Conservation (phyloP, 1,140 invertebrate species). For the Cydia splendana region DNA sequence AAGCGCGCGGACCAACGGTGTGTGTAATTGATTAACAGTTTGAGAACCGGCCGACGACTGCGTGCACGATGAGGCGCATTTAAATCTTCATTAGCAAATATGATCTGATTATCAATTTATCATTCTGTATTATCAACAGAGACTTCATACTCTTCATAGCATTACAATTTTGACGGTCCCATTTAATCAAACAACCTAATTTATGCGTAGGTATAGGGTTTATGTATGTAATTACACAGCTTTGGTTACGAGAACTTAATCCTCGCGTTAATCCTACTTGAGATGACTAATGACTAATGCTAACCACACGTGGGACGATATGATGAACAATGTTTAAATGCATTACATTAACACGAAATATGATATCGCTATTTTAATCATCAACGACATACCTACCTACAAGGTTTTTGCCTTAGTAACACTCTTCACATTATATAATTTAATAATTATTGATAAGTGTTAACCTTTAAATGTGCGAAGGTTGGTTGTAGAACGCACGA, state of each 20-base stretch:
- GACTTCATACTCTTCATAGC: too few relatives aligned
- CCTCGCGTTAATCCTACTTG: too few relatives aligned
- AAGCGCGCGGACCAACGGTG: conserved; percentile 64
- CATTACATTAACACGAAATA: background rate
- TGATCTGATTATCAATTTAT: background rate
- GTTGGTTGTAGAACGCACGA: background rate
- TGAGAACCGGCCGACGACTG: conserved; percentile 47
- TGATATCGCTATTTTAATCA: background rate
- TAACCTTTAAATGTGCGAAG: background rate
- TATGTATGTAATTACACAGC: too few relatives aligned
- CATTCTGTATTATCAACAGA: background rate
- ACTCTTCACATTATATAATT: background rate
- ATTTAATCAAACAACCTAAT: too few relatives aligned
- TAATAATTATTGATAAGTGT: background rate
- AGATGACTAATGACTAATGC: background rate
- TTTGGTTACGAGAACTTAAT: too few relatives aligned
- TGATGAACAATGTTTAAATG: background rate
- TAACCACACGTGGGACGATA: background rate
- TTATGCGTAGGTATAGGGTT: too few relatives aligned
- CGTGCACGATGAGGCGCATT: conserved; percentile 42
- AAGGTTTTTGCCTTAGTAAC: too few relatives aligned
- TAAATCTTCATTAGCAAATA: conserved; percentile 55
- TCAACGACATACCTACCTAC: too few relatives aligned
- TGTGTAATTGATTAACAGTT: conserved; percentile 75
- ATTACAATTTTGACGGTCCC: too few relatives aligned